Evolutionary conservation across 2,797 vertebrate species (phyloP), one percentile per base, ranked within the genome.

Genomic region (Coregonus sp.): DNA sequence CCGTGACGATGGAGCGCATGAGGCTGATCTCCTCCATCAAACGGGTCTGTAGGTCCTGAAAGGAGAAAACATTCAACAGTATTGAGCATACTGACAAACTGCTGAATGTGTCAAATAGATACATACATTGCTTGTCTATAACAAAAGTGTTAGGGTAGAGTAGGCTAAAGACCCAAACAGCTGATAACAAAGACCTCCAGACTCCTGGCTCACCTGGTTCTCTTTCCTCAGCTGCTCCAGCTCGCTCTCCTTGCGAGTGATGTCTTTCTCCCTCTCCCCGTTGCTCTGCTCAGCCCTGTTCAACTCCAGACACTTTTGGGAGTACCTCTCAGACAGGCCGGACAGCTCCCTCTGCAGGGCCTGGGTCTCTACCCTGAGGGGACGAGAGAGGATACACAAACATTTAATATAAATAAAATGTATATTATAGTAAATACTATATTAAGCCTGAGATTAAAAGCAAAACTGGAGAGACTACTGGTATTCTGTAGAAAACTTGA

Each of bases 251-350:
- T 95, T 97, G 84, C 78, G 89, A 70, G 92, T 91, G 83, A 97
- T 84, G 0, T 94, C 94, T 70, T 92, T 84, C 75, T 99, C 96
- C 0, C 93, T 91, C 79, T 96, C 95, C 25, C 95, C 95, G 0
- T 91, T 95, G 86, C 89, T 94, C 86, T 94, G 94, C 1, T 96
- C 94, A 0, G 96, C 94, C 51, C 95, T 85, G 75, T 94, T 96
- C 0, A 99, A 95, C 91, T 98, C 96, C 91, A 98, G 90, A 91
- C 98, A 99, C 90, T 99, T 99, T 85, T 97, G 96, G 2, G 97
- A 98, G 88, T 98, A 99, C 73, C 92, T 96, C 84, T 99, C 97
- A 0, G 98, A 99, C 70, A 99, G 93, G 68, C 95, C 92, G 37
- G 96, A 93, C 90, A 99, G 92, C 88, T 99, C 97, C 80, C 96